Conservation (phyloP, 2,888 invertebrate genomes). For the Agonopterix subpropinquella region DNA sequence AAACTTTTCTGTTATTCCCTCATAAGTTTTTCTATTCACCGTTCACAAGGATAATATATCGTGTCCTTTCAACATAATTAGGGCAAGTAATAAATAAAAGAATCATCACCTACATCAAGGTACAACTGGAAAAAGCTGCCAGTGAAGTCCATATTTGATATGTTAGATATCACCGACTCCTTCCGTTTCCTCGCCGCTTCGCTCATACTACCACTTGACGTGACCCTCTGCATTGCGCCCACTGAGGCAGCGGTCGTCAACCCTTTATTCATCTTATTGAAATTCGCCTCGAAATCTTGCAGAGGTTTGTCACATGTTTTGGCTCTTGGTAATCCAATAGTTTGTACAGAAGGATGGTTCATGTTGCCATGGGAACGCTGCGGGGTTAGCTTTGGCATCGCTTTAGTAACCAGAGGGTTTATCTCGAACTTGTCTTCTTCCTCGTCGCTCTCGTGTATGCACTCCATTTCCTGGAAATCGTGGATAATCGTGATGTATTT, state of each 20-base stretch:
- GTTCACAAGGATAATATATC: too few species aligned
- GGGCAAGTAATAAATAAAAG: slow-evolving; percentile 3
- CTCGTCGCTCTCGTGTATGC: slow-evolving; percentile 80
- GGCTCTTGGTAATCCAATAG: slow-evolving; percentile 59
- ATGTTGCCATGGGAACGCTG: slow-evolving; percentile 58
- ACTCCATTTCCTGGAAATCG: slow-evolving; percentile 78
- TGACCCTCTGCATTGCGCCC: slow-evolving; percentile 64
- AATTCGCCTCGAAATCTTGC: slow-evolving; percentile 52
- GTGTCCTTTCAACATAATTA: too few species aligned
- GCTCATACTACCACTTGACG: slow-evolving; percentile 68
- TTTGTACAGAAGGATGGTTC: slow-evolving; percentile 65
- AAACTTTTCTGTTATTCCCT: too few species aligned
- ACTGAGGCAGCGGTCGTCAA: slow-evolving; percentile 65
- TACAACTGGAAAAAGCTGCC: slow-evolving; percentile 83
- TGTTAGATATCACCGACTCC: slow-evolving; percentile 82
- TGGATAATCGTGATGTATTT: neutral
- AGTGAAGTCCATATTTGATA: slow-evolving; percentile 84
- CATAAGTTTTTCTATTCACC: too few species aligned
- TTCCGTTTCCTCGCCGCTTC: slow-evolving; percentile 73
- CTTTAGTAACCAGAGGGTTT: slow-evolving; percentile 55
- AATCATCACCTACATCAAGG: slow-evolving; percentile 70
- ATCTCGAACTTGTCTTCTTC: slow-evolving; percentile 77
- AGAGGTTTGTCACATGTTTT: slow-evolving; percentile 68
- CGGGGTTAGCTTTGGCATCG: slow-evolving; percentile 50
- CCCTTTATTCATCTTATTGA: slow-evolving; percentile 31